phyloP scores from a whole-genome alignment of 2,113 vertebrate genomes.

The Myiopsitta monachus region DNA sequence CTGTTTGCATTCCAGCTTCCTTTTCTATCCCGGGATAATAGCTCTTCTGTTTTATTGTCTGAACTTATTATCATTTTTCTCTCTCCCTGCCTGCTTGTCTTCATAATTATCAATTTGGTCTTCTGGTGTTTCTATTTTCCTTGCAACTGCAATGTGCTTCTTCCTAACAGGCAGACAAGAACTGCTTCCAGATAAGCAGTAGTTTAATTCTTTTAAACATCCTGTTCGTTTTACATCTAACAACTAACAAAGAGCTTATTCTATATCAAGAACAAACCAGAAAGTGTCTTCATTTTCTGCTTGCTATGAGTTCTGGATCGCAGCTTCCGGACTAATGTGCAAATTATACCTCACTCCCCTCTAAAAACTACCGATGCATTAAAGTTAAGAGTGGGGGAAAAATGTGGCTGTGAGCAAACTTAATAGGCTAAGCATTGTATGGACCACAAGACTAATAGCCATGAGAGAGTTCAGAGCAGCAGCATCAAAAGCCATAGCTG shows the following conservation, averaged over 20 bases:
- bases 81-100: background rate
- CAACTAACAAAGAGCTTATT: slow-evolving; percentile 19
- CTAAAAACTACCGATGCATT: background rate
- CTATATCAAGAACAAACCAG: background rate
- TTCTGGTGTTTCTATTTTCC: background rate
- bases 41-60: slow-evolving; percentile 26
- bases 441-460: background rate
- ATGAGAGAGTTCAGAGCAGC: background rate
- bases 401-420: background rate
- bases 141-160: background rate
- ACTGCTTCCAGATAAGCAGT: background rate
- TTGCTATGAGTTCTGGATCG: background rate
- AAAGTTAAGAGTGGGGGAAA: background rate
- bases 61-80: slow-evolving; percentile 25
- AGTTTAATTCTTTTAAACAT: background rate
- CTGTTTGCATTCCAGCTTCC: background rate
- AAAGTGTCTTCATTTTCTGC: background rate
- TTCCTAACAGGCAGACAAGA: background rate
- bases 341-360: background rate
- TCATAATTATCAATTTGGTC: slow-evolving; percentile 9
- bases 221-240: background rate
- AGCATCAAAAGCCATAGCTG: background rate
- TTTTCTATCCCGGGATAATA: background rate
- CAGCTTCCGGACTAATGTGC: background rate
- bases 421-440: background rate